Evolutionary conservation across 2,113 vertebrate genomes (phyloP).

Genomic region (Myxocyprinus asiaticus): DNA sequence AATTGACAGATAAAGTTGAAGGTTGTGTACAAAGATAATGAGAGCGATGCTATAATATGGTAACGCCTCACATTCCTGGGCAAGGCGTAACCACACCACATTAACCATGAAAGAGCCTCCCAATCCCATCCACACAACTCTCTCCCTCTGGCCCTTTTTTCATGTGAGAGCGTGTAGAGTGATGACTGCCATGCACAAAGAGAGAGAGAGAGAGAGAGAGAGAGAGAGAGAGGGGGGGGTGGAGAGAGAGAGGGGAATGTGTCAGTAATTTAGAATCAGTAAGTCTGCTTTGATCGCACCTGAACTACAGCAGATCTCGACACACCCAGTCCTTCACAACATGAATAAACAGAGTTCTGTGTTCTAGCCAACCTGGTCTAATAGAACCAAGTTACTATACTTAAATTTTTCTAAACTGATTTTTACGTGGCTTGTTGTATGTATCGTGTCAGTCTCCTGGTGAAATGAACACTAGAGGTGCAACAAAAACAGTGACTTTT

Average conservation of each 20-base stretch:
- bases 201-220: conserved; percentile 33
- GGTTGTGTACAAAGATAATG: conserved; percentile 8
- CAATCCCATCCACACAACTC: neutral
- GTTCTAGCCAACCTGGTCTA: neutral
- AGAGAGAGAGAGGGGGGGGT: too few relatives aligned
- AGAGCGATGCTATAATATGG: conserved; percentile 20
- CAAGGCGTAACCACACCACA: conserved; percentile 36
- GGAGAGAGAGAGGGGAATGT: too few relatives aligned
- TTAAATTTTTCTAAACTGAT: too few relatives aligned
- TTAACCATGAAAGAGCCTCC: conserved; percentile 30
- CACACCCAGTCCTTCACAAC: conserved; percentile 35
- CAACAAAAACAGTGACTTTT: too few relatives aligned
- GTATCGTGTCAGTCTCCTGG: too few relatives aligned
- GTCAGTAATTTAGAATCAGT: conserved; percentile 52
- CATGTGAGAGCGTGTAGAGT: conserved; percentile 54
- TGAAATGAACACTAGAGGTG: too few relatives aligned
- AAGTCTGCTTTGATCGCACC: conserved; percentile 4
- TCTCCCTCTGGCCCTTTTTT: conserved; percentile 1
- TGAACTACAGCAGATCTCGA: neutral
- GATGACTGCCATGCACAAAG: conserved; percentile 50
- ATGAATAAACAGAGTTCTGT: neutral
- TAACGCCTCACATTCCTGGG: conserved; percentile 48
- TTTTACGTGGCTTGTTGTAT: too few relatives aligned
- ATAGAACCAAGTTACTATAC: too few relatives aligned
- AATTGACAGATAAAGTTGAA: too few relatives aligned